Base-by-base conservation (phyloP, 2,888 invertebrate genomes). In the Lamellibrachia satsuma region DNA sequence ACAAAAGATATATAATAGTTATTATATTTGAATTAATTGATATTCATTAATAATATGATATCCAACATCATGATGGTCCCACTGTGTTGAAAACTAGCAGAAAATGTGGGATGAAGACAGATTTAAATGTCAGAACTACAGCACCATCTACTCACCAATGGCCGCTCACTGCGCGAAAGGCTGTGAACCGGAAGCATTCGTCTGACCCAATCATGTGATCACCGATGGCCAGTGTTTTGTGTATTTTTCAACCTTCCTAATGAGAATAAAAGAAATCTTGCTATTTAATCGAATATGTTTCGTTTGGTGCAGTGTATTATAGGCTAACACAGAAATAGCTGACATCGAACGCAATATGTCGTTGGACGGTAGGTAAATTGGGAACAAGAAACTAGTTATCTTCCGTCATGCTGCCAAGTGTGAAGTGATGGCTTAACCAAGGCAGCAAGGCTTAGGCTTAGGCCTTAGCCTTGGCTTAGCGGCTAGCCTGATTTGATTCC, bases 161-260 rank as follows among this genome's bases (percentile, higher is more conserved):
- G 90, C 91, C 52, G 22, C 51, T 90, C 91, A 92, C 27, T 39
- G 75, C 52, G 39, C n/a, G 92, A 92, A 92, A 92, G 92, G 91
- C 92, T 91, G 11, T 92, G 91, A 92, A 27, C 92, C 91, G 92
- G 92, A 92, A 92, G 91, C 52, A 39, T 55, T 91, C 27, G 52
- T 52, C 52, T 52, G 92, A 91, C 52, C 91, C 51, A 91, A 22
- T 91, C 75, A 75, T 75, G 75, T 75, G 75, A 75, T 75, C 75
- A 75, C 22, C 75, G 75, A 75, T 75, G 75, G 75, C 75, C 15
- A 75, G 75, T 75, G 75, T 75, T 75, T 75, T 75, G 75, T 75
- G 22, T 75, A 75, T 22, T 75, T 75, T 75, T 15, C n/a, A n/a
- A n/a, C 75, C 75, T 11, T 75, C 75, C 2, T 22, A n/a, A 75